Conservation (phyloP, 1,140 invertebrate species). For the Aphaenogaster floridana region DNA sequence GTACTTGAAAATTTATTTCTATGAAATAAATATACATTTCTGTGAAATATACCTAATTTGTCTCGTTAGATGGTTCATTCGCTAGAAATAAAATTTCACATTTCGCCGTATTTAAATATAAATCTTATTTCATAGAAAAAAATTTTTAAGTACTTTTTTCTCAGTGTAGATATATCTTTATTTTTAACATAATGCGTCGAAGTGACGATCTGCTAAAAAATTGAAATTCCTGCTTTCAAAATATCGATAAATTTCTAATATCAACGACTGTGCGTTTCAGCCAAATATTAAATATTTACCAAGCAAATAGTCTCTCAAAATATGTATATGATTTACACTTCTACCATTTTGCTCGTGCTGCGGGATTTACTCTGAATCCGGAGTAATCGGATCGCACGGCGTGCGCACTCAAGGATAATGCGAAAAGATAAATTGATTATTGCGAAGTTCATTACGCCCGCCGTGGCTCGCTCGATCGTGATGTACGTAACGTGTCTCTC, state of each 20-base stretch:
- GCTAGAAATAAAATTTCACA: no score
- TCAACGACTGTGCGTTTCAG: not conserved
- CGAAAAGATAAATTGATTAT: constrained; percentile 20
- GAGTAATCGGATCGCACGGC: not conserved
- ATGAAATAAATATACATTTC: no score
- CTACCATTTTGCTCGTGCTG: not conserved
- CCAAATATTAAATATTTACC: not conserved
- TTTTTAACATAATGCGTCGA: not conserved
- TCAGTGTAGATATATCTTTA: not conserved
- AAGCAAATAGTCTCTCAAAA: not conserved
- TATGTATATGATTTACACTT: not conserved
- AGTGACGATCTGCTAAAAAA: not conserved
- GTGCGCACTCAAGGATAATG: not conserved
- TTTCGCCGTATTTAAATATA: no score
- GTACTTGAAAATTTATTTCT: no score
- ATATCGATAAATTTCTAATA: no score
- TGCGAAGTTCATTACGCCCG: constrained; percentile 10
- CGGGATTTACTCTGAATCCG: not conserved
- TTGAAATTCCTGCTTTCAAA: no score
- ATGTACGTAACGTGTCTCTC: not conserved
- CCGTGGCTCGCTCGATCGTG: not conserved
- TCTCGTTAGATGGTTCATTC: no score
- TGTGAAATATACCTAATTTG: no score
- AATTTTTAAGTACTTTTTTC: no score
- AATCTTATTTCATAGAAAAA: no score